Base-by-base conservation (phyloP, 2,113 vertebrate species). In the Gila orcuttii region DNA sequence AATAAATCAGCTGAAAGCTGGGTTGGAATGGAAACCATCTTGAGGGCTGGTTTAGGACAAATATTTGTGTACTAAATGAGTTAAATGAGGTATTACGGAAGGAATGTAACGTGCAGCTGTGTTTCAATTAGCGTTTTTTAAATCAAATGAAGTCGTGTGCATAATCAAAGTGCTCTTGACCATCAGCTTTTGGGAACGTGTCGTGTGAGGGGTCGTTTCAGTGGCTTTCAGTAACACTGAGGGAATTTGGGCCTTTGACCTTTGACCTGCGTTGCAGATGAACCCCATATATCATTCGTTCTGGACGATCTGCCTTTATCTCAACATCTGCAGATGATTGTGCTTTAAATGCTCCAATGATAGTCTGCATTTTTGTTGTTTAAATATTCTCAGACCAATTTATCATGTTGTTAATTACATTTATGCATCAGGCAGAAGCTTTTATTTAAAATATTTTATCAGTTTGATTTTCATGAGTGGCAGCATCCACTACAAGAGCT, bases 21-120 rank as follows among this genome's bases (percentile, higher is more conserved):
- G 64, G 50, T 50, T 57, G 13, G 69, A 89, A 87, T 77, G 9
- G 71, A 91, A 90, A 90, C 17, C 64, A 89, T 79, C 79, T 55
- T 89, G 73, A 86, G 39, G 6, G 39, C 31, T 74, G 81, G 52
- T 50, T 42, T 15, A 39, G 62, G 45, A 55, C 45, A 68, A 45
- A 74, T 86, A 71, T 15, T 25, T 47, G 85, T 52, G 47, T 52
- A 33, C 31, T 64, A 12, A 17, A 64, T 19, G 50, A 64, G 55
- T 45, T 15, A 25, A 88, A 57, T 83, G 42, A 83, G 39, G n/a
- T 80, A 17, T 79, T 55, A 83, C 68, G 25, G 68, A 66, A 88
- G 33, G n/a, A 78, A 88, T 78, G 71, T 4, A 9, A 21, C 55
- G 13, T 77, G 71, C 39, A 57, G 36, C 39, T 75, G 57, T 69